A percentile compares a stretch with the other conserved stretches of the same genome.
These are phyloP conservation scores for Callyntrura sp. DNA, from an alignment of 2,888 invertebrate genomes.

Conservation along the genomic window DNA sequence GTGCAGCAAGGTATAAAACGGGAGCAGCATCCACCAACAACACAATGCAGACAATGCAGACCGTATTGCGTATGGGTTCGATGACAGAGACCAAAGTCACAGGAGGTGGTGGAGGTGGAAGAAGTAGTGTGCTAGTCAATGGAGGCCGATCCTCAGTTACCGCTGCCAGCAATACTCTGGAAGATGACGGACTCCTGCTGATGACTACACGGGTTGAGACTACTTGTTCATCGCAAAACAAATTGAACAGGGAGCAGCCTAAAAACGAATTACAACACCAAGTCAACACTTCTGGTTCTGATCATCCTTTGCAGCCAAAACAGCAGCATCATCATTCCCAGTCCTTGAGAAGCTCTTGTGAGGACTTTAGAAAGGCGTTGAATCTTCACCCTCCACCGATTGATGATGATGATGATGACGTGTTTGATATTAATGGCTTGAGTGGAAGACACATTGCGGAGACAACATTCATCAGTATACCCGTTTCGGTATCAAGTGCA, in stretches of 20 bases:
- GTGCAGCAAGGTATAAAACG: constrained; percentile 85
- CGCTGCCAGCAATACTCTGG: constrained; percentile 25
- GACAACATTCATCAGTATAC: constrained; percentile 80
- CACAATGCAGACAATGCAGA: constrained; percentile 83
- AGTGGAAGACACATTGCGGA: constrained; percentile 77
- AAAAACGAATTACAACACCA: constrained; percentile 46
- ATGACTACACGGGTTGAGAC: constrained; percentile 16
- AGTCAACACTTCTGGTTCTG: constrained; percentile 50
- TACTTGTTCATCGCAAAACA: constrained; percentile 9
- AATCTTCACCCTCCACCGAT: constrained; percentile 30
- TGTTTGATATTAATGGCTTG: constrained; percentile 71
- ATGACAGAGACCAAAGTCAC: constrained; percentile 80
- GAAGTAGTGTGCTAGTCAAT: constrained; percentile 65
- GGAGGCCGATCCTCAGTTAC: constrained; percentile 59
- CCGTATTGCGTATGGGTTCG: constrained; percentile 82
- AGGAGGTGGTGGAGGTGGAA: constrained; percentile 64
- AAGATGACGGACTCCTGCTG: constrained; percentile 56
- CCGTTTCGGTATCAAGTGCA: constrained; percentile 16
- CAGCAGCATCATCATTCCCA: constrained; percentile 5
- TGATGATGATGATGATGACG: constrained; percentile 71
- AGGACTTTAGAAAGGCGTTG: constrained; percentile 46
- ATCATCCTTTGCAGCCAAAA: constrained; percentile 60
- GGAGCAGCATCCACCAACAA: constrained; percentile 85
- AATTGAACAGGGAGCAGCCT: constrained; percentile 29
- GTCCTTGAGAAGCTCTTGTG: constrained; percentile 43